Evolutionary conservation across 2,888 invertebrate genomes (phyloP), one percentile per base, ranked within the genome.

Genomic region (Lasioglossum vierecki): DNA sequence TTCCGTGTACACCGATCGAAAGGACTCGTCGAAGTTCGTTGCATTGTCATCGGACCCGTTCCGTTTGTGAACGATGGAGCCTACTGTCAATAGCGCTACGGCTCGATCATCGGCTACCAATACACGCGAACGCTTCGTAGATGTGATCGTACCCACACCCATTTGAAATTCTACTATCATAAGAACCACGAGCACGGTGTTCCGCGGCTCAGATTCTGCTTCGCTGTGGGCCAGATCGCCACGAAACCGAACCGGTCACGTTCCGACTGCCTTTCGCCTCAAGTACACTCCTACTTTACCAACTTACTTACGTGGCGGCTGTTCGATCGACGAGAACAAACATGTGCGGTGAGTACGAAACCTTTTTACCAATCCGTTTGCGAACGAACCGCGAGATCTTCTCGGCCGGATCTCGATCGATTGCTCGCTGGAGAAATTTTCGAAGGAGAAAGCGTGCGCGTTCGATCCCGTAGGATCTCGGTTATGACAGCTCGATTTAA

Each of bases 311-410:
- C 88, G 89, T 88, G 89, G 86, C 88, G 63, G 39, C 18, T 68
- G n/a, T 78, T 73, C 72, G 60, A 74, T 22, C n/a, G 18, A 66
- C 57, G 11, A 35, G 15, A 74, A 44, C 79, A 83, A 83, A 88
- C 80, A 90, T 90, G 90, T 90, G 90, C 82, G 90, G 90, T 90
- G 76, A 90, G 90, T 90, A 26, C 83, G 26, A 63, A 60, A 2
- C 41, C 46, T 46, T 46, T 73, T 71, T 11, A 3, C 35, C 13
- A 13, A 13, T 35, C n/a, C 53, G n/a, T 5, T n/a, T 44, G 26
- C 4, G 22, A n/a, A 9, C 63, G 30, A 15, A 6, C 13, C 26
- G 22, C 15, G 41, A 5, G 18, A 22, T 53, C 35, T 35, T 4
- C 30, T 30, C 18, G 4, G 8, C 1, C 5, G 66, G 2, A 41